A percentile compares a stretch with the other conserved stretches of the same genome.
Evolutionary conservation across 1,140 invertebrate genomes (phyloP).

Genomic region (Phortica variegata): DNA sequence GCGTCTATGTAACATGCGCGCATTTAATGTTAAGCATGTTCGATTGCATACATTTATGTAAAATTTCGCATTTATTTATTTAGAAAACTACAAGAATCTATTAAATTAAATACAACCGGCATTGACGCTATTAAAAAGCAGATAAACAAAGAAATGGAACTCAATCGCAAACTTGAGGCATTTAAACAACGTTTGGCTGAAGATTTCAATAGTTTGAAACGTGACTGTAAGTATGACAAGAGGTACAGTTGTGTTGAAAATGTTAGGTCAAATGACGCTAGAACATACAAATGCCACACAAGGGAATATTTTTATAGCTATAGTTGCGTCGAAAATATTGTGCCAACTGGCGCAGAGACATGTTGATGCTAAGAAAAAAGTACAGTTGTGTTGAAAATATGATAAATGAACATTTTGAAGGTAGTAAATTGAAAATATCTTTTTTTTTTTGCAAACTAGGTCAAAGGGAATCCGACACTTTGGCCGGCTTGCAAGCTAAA

Average conservation of each 20-base stretch:
- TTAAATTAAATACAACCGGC: slow-evolving; percentile 60
- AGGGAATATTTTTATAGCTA: too few species aligned
- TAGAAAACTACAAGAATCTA: slow-evolving; percentile 62
- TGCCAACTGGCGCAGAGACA: too few species aligned
- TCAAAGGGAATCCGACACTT: slow-evolving; percentile 42
- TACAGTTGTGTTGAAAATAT: too few species aligned
- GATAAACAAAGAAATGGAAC: slow-evolving; percentile 66
- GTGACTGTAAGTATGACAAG: slow-evolving; percentile 36
- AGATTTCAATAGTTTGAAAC: slow-evolving; percentile 59
- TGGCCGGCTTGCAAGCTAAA: slow-evolving; percentile 58
- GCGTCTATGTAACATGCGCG: slow-evolving; percentile 15
- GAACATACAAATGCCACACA: too few species aligned
- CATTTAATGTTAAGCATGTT: slow-evolving; percentile 3
- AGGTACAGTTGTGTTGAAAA: not conserved
- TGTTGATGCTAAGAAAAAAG: too few species aligned
- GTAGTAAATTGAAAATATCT: not conserved
- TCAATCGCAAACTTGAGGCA: slow-evolving; percentile 65
- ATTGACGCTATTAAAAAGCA: slow-evolving; percentile 65
- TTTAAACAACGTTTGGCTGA: slow-evolving; percentile 62
- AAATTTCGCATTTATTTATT: too few species aligned
- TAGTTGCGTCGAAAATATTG: too few species aligned
- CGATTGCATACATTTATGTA: not conserved
- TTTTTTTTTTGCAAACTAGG: slow-evolving; percentile 28
- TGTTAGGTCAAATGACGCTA: too few species aligned
- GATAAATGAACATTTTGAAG: too few species aligned